Evolutionary conservation across 2,888 invertebrate species (phyloP), one percentile per base, ranked within the genome.

Genomic region (Rapana venosa): DNA sequence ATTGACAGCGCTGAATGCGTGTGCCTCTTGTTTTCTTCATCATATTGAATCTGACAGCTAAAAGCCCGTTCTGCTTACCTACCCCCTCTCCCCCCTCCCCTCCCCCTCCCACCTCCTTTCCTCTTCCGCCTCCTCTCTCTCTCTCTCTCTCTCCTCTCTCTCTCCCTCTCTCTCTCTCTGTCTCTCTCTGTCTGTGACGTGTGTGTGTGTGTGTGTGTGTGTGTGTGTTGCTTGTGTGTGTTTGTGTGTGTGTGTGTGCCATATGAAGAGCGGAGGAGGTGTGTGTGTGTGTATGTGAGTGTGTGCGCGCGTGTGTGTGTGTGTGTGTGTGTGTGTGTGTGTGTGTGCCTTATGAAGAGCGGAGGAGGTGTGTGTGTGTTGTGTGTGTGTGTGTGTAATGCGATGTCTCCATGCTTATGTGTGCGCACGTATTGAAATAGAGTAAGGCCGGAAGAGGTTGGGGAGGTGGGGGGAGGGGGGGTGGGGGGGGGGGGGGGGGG

Each of bases 151-250:
- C 8, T 8, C 8, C 47, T 47, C 47, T 47, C 47, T 47, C 47
- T 47, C 47, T 47, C 47, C 8, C 47, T 47, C 47, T 47, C 47
- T 47, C 47, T 8, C 47, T 47, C 47, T 47, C 47, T 47, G 4
- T 47, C 47, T 47, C 47, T 47, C 47, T 47, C 47, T 47, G 4
- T 47, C 47, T 47, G 47, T 81, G n/a, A n/a, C n/a, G 81, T 35
- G 81, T 81, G 35, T 81, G 81, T 81, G 81, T 81, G 81, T 81
- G 81, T 35, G 35, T 81, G 81, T 81, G 81, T 81, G 81, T 77
- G 77, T 77, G 81, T 81, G 81, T 30, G 66, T 81, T 35, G 81
- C 35, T 2, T 32, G 81, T 81, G 81, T 35, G 81, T 81, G 81
- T 35, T 35, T 81, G 81, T 20, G 81, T 81, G 79, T 32, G 79